Conservation (phyloP, 1,140 invertebrate genomes). For the Lordiphosa collinella region DNA sequence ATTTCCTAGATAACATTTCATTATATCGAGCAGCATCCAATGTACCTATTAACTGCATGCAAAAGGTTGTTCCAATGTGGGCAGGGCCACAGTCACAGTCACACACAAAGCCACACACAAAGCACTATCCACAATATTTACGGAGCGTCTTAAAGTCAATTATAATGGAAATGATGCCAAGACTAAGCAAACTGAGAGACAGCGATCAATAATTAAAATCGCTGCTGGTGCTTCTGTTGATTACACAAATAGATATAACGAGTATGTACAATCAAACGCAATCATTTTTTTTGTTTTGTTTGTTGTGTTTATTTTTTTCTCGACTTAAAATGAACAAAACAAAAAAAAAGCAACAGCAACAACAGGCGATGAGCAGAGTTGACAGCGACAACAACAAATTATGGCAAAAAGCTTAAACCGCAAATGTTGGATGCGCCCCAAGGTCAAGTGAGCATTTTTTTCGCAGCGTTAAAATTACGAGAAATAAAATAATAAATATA, state of each 20-base stretch:
- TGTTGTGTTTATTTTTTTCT: too few species aligned
- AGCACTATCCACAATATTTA: too few species aligned
- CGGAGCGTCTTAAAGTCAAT: background rate
- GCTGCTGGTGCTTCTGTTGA: slow-evolving; percentile 30
- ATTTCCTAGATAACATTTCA: too few species aligned
- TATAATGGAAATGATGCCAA: slow-evolving; percentile 2
- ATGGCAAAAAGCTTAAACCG: slow-evolving; percentile 18
- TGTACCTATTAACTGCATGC: too few species aligned
- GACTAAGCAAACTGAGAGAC: slow-evolving; percentile 32
- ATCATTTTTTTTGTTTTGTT: too few species aligned
- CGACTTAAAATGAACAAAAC: background rate
- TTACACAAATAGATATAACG: slow-evolving; percentile 28
- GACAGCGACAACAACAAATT: slow-evolving; percentile 19
- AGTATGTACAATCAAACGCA: slow-evolving; percentile 13
- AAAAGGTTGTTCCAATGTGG: too few species aligned
- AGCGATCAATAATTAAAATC: slow-evolving; percentile 47
- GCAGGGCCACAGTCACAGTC: too few species aligned
- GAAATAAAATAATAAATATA: too few species aligned
- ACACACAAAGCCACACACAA: too few species aligned
- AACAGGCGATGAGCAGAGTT: slow-evolving; percentile 13
- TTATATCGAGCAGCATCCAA: too few species aligned
- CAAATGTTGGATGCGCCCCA: slow-evolving; percentile 28
- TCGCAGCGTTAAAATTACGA: too few species aligned
- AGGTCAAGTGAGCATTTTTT: slow-evolving; percentile 36
- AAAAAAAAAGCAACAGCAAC: background rate